A percentile compares a stretch with the other conserved stretches of the same genome.
Conservation (phyloP, 2,888 invertebrate genomes). For the Rhagium mordax region DNA sequence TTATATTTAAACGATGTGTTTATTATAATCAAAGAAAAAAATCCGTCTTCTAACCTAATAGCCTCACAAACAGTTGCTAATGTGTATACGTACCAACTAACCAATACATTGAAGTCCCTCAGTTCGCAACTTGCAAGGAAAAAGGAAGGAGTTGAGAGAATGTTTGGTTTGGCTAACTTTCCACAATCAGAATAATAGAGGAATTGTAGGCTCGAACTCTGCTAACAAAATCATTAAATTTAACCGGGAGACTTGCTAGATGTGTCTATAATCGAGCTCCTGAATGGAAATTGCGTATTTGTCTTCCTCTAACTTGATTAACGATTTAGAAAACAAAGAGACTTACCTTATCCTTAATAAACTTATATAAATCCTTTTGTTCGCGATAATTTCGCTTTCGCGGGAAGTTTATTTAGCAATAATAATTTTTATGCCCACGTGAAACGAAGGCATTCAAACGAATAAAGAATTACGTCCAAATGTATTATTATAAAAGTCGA, state of each 20-base stretch:
- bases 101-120: not conserved
- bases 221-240: slow-evolving; percentile 15
- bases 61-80: too few species aligned
- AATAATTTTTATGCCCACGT: not conserved
- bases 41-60: too few species aligned
- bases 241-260: slow-evolving; percentile 15
- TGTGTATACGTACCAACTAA: not conserved
- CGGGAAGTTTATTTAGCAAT: not conserved
- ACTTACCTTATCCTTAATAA: not conserved
- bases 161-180: slow-evolving; percentile 18
- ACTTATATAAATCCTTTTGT: not conserved
- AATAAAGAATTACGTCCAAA: not conserved
- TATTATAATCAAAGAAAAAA: too few species aligned
- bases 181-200: slow-evolving; percentile 21
- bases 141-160: not conserved
- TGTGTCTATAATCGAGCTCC: slow-evolving; percentile 5
- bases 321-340: slow-evolving; percentile 23
- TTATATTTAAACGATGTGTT: too few species aligned
- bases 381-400: not conserved
- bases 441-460: not conserved
- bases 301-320: slow-evolving; percentile 19
- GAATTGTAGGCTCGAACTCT: slow-evolving; percentile 20
- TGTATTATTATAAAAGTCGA: too few species aligned
- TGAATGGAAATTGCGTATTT: slow-evolving; percentile 22
- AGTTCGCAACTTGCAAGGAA: not conserved